Base-by-base conservation (phyloP, 2,888 invertebrate species). In the Sthenelais limicola region DNA sequence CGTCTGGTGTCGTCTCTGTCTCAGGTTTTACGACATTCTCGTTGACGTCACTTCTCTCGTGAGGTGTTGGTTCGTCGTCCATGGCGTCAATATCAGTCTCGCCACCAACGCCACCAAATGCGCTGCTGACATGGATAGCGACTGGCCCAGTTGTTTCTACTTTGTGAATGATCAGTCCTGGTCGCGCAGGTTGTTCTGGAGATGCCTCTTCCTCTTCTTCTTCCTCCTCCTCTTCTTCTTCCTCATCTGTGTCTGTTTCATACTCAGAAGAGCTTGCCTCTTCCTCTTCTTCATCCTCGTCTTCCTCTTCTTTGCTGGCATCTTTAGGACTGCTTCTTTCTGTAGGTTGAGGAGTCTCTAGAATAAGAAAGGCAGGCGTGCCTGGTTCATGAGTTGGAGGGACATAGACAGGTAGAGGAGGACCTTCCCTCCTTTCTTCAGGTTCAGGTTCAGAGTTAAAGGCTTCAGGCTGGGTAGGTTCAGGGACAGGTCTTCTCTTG, bases 201-300 rank as follows among this genome's bases (percentile, higher is more conserved):
- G 62, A 38, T n/a, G 35, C 24, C 21, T 80, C 76, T 54, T 79
- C 62, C 52, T 79, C 76, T 15, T 80, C 76, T 47, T 82, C 75
- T 72, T 82, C 80, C 38, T 79, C 77, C 24, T 78, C 76, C 51
- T 80, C 81, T 68, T 80, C 81, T 28, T 71, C 74, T 48, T 77
- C 79, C 38, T 83, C 81, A 43, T 79, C 79, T 43, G 73, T 77
- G 33, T 24, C 32, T 18, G 52, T 33, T 24, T 79, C 76, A 67
- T 82, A 77, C 67, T 79, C 73, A 18, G 49, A n/a, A 2, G 72
- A 54, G 28, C 38, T 38, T 12, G n/a, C 28, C 43, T 72, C 73
- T 28, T 75, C 75, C 52, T 58, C 62, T 43, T 75, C 74, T 15
- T 58, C 43, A 18, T 9, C 24, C 3, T 66, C 72, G 38, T 69